Base-by-base conservation (phyloP, 2,113 vertebrate species). In the Festucalex cinctus region DNA sequence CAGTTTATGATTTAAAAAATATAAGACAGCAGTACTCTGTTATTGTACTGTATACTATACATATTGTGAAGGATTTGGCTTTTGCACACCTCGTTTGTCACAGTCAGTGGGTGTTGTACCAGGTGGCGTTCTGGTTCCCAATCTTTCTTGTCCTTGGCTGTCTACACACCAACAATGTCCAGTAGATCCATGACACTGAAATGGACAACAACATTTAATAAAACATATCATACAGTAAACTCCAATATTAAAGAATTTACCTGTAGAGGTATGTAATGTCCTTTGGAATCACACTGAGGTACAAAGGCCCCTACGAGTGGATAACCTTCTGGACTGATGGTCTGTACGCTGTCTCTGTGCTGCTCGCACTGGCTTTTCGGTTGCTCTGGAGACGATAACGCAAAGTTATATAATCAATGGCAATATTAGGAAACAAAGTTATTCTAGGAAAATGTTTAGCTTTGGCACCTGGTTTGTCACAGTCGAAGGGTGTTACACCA, bases 91-190 rank as follows among this genome's bases (percentile, higher is more conserved):
- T 71, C 49, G 20, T 41, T n/a, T 64, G 19, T 74, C 63, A 64
- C 79, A 81, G 32, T 71, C 57, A 26, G 2, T 48, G 1, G 66
- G 70, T 0, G 84, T 48, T 16, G 80, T 62, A 61, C 93, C 91
- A 0, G 93, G 89, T 0, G 85, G 68, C 0, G 86, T 93, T 54
- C 88, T 86, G 0, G 93, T 95, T n/a, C 93, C 94, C 0, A 85
- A 65, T 44, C 91, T 86, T 81, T 95, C 94, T 46, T 89, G 88
- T 35, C 95, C 94, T 0, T 72, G 62, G 0, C 3, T 32, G 2
- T 94, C 90, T 79, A 96, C 94, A 0, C 95, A 96, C 94, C 94
- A 96, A 76, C 94, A 95, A 69, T 95, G 61, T 57, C 94, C 94
- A 0, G 88, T 90, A 63, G 91, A 91, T 8, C 39, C 39, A 0